These are phyloP conservation scores for Panzeria rudis DNA, from an alignment of 2,888 invertebrate genomes.

Conservation along the genomic window DNA sequence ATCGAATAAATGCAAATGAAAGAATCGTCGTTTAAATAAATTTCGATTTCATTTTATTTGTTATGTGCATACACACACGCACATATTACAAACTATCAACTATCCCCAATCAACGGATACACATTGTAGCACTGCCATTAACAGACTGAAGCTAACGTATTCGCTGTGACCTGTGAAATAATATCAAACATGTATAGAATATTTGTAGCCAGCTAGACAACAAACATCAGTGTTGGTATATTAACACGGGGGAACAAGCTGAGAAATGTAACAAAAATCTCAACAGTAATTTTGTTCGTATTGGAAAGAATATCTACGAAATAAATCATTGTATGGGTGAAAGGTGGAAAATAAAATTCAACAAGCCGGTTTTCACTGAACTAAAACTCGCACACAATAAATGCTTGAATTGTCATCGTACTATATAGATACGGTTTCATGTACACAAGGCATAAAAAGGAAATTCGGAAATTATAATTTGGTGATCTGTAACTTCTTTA, in stretches of 20 bases:
- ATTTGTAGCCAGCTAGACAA: slow-evolving; percentile 40
- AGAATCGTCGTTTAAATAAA: slow-evolving; percentile 48
- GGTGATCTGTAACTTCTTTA: no score
- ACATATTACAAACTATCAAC: background rate
- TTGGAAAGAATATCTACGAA: background rate
- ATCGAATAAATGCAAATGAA: slow-evolving; percentile 46
- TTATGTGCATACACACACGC: slow-evolving; percentile 43
- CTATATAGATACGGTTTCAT: no score
- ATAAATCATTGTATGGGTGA: no score
- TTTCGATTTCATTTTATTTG: slow-evolving; percentile 47
- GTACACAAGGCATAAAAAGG: no score
- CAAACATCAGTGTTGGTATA: slow-evolving; percentile 21
- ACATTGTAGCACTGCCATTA: slow-evolving; percentile 1
- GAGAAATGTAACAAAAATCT: slow-evolving; percentile 46
- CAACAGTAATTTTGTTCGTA: background rate
- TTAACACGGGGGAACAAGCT: slow-evolving; percentile 21
- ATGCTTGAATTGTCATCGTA: no score
- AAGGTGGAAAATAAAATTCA: no score
- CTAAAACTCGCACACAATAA: no score
- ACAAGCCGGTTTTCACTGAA: no score
- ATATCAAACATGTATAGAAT: slow-evolving; percentile 73
- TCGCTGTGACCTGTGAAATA: slow-evolving; percentile 79
- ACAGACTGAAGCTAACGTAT: slow-evolving; percentile 45
- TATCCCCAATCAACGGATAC: background rate
- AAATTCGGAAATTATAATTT: no score